phyloP scores from a whole-genome alignment of 35 echinoderm and acorn worm genomes.

The Strongylocentrotus purpuratus region DNA sequence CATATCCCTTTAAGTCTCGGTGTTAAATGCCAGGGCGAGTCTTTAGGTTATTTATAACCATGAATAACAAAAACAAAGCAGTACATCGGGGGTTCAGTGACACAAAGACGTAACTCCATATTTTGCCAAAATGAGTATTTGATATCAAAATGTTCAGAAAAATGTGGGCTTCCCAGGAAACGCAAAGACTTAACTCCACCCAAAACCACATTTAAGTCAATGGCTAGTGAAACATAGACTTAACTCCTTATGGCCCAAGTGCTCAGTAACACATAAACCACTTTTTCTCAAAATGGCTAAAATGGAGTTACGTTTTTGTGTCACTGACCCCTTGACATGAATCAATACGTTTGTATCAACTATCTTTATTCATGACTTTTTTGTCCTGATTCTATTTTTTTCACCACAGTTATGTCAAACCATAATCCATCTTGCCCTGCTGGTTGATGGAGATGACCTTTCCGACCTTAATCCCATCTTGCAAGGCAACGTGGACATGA shows the following conservation, averaged over 20 bases:
- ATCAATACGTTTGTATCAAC: background rate
- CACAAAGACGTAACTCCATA: background rate
- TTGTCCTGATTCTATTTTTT: background rate
- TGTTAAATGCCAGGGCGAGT: background rate
- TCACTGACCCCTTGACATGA: too few relatives aligned
- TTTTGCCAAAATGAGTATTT: too few relatives aligned
- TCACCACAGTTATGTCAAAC: slow-evolving; percentile 71
- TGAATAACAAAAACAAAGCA: background rate
- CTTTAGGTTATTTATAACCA: background rate
- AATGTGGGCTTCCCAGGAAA: too few relatives aligned
- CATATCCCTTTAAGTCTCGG: too few relatives aligned
- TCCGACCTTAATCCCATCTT: slow-evolving; percentile 47
- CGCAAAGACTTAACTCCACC: too few relatives aligned
- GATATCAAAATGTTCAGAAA: too few relatives aligned
- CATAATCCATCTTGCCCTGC: slow-evolving; percentile 58
- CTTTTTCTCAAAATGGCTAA: background rate
- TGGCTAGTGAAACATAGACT: too few relatives aligned
- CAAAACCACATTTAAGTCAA: too few relatives aligned
- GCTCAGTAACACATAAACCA: too few relatives aligned
- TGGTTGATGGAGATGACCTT: slow-evolving; percentile 62
- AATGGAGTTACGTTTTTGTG: background rate
- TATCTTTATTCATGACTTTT: background rate
- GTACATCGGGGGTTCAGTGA: background rate
- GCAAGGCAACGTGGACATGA: slow-evolving; percentile 51
- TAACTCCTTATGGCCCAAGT: background rate